phyloP scores from a whole-genome alignment of 1,140 invertebrate genomes.

The Mizuhopecten yessoensis region DNA sequence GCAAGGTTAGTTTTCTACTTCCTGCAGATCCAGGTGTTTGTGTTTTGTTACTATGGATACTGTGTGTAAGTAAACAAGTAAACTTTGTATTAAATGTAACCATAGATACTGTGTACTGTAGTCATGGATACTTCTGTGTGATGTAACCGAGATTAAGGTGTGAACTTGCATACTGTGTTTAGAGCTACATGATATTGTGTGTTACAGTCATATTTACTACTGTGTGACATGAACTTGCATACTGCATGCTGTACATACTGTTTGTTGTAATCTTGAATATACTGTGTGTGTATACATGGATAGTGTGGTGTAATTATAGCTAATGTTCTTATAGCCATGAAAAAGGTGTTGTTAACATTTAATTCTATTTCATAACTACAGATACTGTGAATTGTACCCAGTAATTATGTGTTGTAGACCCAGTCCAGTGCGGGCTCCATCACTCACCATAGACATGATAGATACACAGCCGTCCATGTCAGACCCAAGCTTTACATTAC shows the following conservation, averaged over 20 bases:
- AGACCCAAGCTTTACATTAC: not conserved
- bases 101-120: not conserved
- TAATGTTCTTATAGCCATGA: not conserved
- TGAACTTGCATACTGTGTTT: not conserved
- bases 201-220: too few species aligned
- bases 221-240: too few species aligned
- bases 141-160: not conserved
- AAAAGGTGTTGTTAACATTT: too few species aligned
- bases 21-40: not conserved
- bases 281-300: not conserved
- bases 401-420: not conserved
- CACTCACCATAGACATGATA: not conserved
- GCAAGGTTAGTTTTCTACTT: not conserved
- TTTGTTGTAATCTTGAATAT: not conserved
- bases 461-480: not conserved
- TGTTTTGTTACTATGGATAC: not conserved
- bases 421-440: not conserved
- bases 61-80: too few species aligned
- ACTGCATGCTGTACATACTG: too few species aligned
- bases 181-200: too few species aligned
- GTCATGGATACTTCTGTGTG: not conserved
- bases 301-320: not conserved
- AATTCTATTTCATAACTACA: too few species aligned
- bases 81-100: too few species aligned
- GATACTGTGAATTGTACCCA: not conserved